phyloP scores from a whole-genome alignment of 2,797 vertebrate species.

The Merluccius polli region DNA sequence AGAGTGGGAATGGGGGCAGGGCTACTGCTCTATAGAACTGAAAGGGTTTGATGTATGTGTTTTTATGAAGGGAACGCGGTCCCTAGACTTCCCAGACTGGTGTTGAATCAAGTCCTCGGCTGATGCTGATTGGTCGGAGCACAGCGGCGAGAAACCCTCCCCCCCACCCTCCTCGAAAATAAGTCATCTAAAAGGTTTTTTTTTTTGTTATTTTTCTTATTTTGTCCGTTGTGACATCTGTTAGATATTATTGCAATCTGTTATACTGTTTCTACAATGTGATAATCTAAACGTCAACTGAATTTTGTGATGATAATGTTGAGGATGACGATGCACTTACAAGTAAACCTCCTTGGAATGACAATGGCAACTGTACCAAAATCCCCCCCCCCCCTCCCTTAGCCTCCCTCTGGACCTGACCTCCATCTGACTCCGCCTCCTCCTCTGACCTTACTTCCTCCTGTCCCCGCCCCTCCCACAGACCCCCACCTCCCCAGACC shows the following conservation, averaged over 20 bases:
- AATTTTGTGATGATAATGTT: conserved; percentile 41
- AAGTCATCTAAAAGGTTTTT: conserved; percentile 45
- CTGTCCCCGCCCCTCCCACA: not conserved
- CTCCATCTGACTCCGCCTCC: not conserved
- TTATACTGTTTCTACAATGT: conserved; percentile 74
- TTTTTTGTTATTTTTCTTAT: conserved; percentile 26
- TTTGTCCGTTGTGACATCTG: conserved; percentile 53
- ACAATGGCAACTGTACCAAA: conserved; percentile 64
- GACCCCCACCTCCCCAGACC: no score
- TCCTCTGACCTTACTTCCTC: not conserved
- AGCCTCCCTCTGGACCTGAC: not conserved
- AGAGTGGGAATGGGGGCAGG: not conserved
- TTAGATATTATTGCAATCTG: conserved; percentile 59
- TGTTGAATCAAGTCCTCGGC: not conserved
- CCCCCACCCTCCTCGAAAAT: conserved; percentile 35
- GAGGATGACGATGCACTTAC: conserved; percentile 67
- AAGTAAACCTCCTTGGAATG: conserved; percentile 58
- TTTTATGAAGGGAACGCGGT: conserved; percentile 15
- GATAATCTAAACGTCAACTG: conserved; percentile 63
- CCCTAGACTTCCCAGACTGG: not conserved
- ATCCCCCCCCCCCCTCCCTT: not conserved
- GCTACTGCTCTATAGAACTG: conserved; percentile 13
- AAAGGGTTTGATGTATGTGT: conserved; percentile 35
- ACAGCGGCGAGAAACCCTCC: conserved; percentile 35
- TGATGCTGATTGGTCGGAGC: conserved; percentile 1